phyloP scores from a whole-genome alignment of 2,888 invertebrate genomes.

The Nipponacmea schrenckii region DNA sequence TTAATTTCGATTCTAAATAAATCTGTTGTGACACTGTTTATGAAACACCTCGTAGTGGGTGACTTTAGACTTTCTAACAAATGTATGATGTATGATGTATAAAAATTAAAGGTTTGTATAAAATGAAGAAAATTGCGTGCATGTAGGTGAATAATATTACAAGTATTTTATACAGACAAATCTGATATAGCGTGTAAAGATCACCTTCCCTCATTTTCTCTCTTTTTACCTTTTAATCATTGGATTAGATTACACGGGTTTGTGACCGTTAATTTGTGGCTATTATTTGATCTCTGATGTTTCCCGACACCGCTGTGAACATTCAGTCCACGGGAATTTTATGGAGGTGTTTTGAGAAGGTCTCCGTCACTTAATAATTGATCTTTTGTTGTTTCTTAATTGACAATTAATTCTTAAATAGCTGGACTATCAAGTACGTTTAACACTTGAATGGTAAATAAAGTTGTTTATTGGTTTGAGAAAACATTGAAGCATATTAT shows the following conservation, averaged over 20 bases:
- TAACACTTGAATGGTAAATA: conserved; percentile 2
- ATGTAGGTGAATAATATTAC: too few relatives aligned
- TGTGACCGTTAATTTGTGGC: conserved; percentile 6
- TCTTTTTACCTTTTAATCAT: conserved; percentile 4
- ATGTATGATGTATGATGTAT: too few relatives aligned
- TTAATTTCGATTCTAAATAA: too few relatives aligned
- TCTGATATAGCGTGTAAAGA: neutral
- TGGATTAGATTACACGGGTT: neutral
- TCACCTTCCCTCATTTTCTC: neutral
- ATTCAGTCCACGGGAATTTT: neutral
- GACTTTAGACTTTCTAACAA: too few relatives aligned
- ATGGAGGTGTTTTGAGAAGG: conserved; percentile 3
- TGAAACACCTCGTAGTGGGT: too few relatives aligned
- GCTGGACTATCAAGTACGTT: neutral
- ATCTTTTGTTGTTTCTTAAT: conserved; percentile 1
- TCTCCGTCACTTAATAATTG: conserved; percentile 1
- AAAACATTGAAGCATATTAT: conserved; percentile 4
- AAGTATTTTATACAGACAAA: too few relatives aligned
- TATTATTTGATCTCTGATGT: neutral
- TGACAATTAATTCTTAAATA: conserved; percentile 7
- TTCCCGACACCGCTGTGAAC: conserved; percentile 1
- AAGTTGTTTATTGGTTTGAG: neutral
- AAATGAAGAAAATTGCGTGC: too few relatives aligned
- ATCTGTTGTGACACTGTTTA: too few relatives aligned
- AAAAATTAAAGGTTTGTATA: too few relatives aligned